Evolutionary conservation across 2,888 invertebrate genomes (phyloP), one percentile per base, ranked within the genome.

Genomic region (Drosophila buzzatii): DNA sequence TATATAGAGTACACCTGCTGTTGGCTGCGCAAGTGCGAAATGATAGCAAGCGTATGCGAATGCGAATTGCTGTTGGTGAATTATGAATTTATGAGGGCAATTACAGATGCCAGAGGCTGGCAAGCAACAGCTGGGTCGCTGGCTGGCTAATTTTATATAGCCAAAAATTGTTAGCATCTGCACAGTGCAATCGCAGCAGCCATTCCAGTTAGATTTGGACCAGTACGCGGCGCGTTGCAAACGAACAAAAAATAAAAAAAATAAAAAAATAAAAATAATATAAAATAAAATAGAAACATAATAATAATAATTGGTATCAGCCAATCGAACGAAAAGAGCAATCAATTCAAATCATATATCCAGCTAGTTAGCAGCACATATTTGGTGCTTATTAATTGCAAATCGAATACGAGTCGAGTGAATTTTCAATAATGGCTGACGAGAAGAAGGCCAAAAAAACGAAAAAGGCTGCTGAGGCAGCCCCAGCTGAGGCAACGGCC

Each of bases 141-240:
- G 91, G 51, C 85, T 82, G 39, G n/a, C 53, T 55, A 41, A 85
- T 83, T 90, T 91, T 85, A 79, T 82, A 88, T 82, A 88, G 82
- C 80, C 81, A 73, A 79, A 79, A 55, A 47, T 60, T 69, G 47
- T 61, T 60, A 71, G 81, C 69, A 66, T 71, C 71, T 77, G 84
- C 70, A 73, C 79, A 89, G 90, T 86, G 86, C 88, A 90, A 66
- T 80, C 76, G 90, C 83, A 85, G 85, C 87, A 81, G 91, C 90
- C 92, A 93, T 92, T 92, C 92, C 93, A 92, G 92, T 92, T 92
- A 91, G 92, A 68, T 85, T 88, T 92, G 90, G 90, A 91, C 88
- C 92, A 92, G 91, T 90, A 91, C 91, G 89, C 92, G 76, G 70
- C 79, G 79, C 71, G 80, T 64, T 81, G 81, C 82, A 63, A 75